Evolutionary conservation across 2,888 invertebrate genomes (phyloP), one percentile per base, ranked within the genome.

Genomic region (Nomada lathburiana): DNA sequence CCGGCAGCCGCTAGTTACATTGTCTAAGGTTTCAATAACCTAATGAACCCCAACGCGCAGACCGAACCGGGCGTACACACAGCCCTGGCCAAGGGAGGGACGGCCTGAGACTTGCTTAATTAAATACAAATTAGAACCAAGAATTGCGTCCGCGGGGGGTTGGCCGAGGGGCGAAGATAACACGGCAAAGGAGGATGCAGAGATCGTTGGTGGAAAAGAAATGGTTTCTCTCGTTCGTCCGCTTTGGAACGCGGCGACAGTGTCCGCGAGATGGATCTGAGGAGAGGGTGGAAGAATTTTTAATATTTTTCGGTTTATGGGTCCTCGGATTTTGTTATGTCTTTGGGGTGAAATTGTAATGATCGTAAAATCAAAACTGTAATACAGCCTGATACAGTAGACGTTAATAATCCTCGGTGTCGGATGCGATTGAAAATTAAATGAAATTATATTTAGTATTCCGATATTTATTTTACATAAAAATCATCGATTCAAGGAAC

Each of bases 21-120:
- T 91, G 91, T 91, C 92, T 92, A 92, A 92, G 93, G 93, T 92
- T 93, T 93, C 93, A 91, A 92, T 93, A 92, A 93, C 92, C 91
- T 91, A 93, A 92, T 92, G 93, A 92, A 92, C 89, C 88, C 86
- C 86, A 85, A 76, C 87, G 88, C 87, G 75, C 86, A 71, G 86
- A 86, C 88, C 86, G 79, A 87, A 88, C 88, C 86, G 77, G 85
- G 82, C 78, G 87, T 80, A 85, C 88, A 85, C 88, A 85, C 84
- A 68, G 86, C 79, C 70, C 82, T 77, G 75, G 81, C 78, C 72
- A 76, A 73, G 79, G 76, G 80, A 80, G 79, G 73, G 72, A 78
- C 72, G 74, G 74, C 60, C 72, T 63, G 73, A 65, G 86, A 83
- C 85, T 86, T 79, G 88, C 80, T 91, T 91, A 91, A 91, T 91